Evolutionary conservation across 2,113 vertebrate genomes (phyloP).

Genomic region (Gulo gulo): DNA sequence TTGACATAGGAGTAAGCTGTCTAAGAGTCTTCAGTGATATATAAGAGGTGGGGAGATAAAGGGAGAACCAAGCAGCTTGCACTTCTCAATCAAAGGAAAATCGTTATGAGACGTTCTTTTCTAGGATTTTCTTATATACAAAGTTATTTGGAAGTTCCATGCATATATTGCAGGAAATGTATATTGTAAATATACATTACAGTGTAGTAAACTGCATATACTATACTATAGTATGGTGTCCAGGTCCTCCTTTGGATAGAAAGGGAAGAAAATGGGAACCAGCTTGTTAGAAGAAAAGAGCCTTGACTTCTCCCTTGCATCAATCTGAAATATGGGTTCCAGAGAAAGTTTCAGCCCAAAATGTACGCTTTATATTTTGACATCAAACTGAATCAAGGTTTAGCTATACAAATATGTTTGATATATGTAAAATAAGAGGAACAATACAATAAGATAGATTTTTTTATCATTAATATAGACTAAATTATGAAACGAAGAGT

Average conservation of each 20-base stretch:
- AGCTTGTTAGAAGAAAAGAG: neutral
- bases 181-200: too few relatives aligned
- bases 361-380: neutral
- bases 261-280: neutral
- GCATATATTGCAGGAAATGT: neutral
- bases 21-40: neutral
- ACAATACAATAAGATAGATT: neutral
- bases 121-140: neutral
- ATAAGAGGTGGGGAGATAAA: neutral
- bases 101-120: neutral
- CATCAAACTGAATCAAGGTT: neutral
- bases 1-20: neutral
- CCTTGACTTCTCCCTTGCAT: neutral
- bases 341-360: neutral
- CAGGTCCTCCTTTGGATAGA: neutral
- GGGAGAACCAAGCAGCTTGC: neutral
- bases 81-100: neutral
- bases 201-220: neutral
- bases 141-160: neutral
- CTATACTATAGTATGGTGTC: neutral
- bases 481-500: neutral
- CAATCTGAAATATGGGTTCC: neutral
- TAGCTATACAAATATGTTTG: neutral
- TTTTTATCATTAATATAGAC: neutral
- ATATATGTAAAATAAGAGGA: neutral